Conservation (phyloP, 1,140 invertebrate genomes). For the Odontomachus brunneus region DNA sequence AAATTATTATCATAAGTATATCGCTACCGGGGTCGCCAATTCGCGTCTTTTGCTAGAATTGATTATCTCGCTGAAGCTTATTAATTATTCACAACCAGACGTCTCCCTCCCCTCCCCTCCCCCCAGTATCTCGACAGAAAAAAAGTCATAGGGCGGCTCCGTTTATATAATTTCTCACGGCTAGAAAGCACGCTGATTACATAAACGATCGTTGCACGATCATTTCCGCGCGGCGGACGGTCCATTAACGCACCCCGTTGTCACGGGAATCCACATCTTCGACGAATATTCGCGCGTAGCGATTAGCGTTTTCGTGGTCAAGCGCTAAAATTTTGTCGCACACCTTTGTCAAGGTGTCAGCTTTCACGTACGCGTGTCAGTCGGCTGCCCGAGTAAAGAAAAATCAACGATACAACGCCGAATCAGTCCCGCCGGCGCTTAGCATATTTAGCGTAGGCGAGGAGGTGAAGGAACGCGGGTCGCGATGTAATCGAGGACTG, state of each 20-base stretch:
- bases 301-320: neutral
- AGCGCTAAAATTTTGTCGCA: neutral
- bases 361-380: neutral
- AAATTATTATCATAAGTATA: neutral
- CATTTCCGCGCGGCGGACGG: slow-evolving; percentile 12
- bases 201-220: slow-evolving; percentile 4
- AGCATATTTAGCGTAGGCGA: slow-evolving; percentile 30
- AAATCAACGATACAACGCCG: neutral
- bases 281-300: neutral
- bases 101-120: too few species aligned
- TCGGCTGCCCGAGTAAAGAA: neutral
- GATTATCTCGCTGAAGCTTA: neutral
- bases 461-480: slow-evolving; percentile 28
- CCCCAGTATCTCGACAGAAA: neutral
- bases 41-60: neutral
- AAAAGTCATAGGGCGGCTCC: neutral
- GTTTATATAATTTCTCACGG: neutral
- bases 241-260: neutral
- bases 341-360: neutral
- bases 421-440: slow-evolving; percentile 14
- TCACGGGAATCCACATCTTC: neutral
- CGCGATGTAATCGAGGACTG: slow-evolving; percentile 13
- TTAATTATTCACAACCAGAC: slow-evolving; percentile 5
- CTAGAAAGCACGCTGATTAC: neutral
- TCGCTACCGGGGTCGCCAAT: neutral